A percentile compares a stretch with the other conserved stretches of the same genome.
These are phyloP conservation scores for Phaethon lepturus DNA, from an alignment of 2,113 vertebrate genomes.

Conservation along the genomic window DNA sequence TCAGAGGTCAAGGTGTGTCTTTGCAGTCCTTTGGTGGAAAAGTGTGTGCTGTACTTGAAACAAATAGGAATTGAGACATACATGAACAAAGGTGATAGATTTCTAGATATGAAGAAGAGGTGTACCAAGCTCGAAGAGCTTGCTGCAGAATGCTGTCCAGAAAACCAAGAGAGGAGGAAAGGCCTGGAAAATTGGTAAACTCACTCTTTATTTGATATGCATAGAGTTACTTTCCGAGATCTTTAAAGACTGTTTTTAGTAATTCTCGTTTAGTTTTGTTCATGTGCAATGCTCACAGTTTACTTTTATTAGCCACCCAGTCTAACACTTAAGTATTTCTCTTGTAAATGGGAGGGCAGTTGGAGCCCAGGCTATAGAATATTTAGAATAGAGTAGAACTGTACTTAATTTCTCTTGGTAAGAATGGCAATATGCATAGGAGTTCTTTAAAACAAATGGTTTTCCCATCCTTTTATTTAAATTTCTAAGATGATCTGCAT, in stretches of 20 bases:
- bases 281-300: fast-evolving
- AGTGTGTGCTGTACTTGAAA: neutral
- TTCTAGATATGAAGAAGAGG: neutral
- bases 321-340: neutral
- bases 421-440: neutral
- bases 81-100: neutral
- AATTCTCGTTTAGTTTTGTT: neutral
- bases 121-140: neutral
- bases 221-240: neutral
- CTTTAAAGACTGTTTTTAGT: neutral
- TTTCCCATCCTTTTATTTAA: neutral
- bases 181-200: neutral
- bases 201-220: neutral
- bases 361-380: neutral
- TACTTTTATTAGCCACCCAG: neutral
- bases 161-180: neutral
- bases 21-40: neutral
- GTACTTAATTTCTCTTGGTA: neutral
- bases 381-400: neutral
- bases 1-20: neutral
- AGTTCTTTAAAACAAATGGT: neutral
- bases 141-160: neutral
- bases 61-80: neutral
- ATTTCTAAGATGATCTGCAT: neutral
- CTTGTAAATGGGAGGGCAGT: neutral